These are phyloP conservation scores for Timema cristinae DNA, from an alignment of 2,888 invertebrate species.

Conservation along the genomic window DNA sequence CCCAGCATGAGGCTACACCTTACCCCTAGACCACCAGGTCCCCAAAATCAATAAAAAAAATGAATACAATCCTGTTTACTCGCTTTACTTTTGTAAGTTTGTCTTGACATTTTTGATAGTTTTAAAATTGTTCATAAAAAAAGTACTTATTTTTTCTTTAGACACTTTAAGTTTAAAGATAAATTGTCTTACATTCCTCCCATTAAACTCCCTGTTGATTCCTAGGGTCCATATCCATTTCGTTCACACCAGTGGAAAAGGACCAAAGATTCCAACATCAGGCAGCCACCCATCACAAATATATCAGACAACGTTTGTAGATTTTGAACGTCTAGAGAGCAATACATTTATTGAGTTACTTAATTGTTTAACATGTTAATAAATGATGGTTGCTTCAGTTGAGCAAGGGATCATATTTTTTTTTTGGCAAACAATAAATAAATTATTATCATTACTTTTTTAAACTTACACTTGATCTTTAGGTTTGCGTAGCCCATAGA, in stretches of 20 bases:
- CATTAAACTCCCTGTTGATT: slow-evolving; percentile 94
- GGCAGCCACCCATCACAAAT: slow-evolving; percentile 98
- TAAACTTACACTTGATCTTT: slow-evolving; percentile 75
- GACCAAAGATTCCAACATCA: slow-evolving; percentile 88
- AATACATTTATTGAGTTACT: neutral
- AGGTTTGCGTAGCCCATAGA: slow-evolving; percentile 87
- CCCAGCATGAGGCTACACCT: no score
- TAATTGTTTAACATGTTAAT: neutral
- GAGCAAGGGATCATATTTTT: neutral
- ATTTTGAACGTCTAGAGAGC: slow-evolving; percentile 70
- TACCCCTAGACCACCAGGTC: no score
- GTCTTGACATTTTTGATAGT: no score
- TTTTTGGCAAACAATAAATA: neutral
- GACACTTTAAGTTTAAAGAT: no score
- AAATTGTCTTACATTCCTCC: slow-evolving; percentile 78
- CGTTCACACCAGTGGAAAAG: slow-evolving; percentile 92
- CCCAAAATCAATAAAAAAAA: no score
- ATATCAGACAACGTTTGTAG: slow-evolving; percentile 95
- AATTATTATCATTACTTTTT: neutral
- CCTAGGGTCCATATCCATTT: slow-evolving; percentile 91
- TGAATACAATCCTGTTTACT: no score
- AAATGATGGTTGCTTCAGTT: no score
- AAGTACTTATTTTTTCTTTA: no score
- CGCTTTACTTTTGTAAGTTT: no score
- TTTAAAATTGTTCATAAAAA: no score